phyloP scores from a whole-genome alignment of 2,113 vertebrate species.

The Lasiurus borealis region DNA sequence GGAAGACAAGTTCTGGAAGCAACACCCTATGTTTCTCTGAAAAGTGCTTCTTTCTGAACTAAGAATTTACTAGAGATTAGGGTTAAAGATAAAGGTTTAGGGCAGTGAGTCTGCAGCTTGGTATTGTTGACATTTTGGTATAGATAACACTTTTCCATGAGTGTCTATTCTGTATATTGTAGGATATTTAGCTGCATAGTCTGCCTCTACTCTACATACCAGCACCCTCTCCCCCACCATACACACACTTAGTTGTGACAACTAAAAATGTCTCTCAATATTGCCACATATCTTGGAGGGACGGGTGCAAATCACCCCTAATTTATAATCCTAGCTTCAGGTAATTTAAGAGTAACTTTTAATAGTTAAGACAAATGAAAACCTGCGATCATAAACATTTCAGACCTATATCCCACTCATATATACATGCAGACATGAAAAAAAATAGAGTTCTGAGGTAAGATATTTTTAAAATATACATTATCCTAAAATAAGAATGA shows the following conservation, averaged over 20 bases:
- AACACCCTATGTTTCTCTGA: background rate
- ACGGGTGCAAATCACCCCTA: background rate
- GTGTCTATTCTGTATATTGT: background rate
- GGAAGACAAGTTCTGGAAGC: background rate
- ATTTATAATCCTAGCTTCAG: background rate
- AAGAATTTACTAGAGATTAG: background rate
- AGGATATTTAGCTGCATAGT: background rate
- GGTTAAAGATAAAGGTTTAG: background rate
- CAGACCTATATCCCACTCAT: background rate
- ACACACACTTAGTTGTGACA: background rate
- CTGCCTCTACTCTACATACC: background rate
- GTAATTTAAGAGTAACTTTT: constrained; percentile 7
- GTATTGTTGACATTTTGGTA: background rate
- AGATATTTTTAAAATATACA: background rate
- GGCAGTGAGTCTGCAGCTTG: background rate
- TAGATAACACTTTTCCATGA: no score
- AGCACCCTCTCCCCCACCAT: rapidly evolving
- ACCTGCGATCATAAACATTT: background rate
- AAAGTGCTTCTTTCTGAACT: background rate
- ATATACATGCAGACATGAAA: background rate
- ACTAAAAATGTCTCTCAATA: background rate
- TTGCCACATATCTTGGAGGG: background rate
- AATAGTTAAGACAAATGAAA: background rate
- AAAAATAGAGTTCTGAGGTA: background rate
- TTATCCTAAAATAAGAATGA: background rate